A percentile compares a stretch with the other conserved stretches of the same genome.
phyloP scores from a whole-genome alignment of 1,140 invertebrate species.

The Piezodorus guildinii region DNA sequence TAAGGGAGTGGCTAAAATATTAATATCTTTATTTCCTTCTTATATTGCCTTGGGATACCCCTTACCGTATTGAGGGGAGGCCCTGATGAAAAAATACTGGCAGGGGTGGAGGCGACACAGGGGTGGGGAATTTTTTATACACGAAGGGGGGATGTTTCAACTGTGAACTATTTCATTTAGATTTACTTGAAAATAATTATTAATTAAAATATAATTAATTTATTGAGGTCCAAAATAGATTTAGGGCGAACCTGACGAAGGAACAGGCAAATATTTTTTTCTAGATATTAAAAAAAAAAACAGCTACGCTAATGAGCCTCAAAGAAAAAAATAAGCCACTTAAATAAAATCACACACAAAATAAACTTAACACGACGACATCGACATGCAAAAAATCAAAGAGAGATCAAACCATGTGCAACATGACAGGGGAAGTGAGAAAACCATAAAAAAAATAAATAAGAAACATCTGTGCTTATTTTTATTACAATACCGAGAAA shows the following conservation, averaged over 20 bases:
- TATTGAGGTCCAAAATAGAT: no score
- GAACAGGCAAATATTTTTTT: neutral
- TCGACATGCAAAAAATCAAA: no score
- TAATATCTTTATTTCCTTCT: constrained; percentile 24
- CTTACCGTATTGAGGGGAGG: neutral
- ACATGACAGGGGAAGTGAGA: no score
- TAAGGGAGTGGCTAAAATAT: constrained; percentile 16
- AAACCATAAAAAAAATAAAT: no score
- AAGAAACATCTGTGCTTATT: no score
- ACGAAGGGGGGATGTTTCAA: no score
- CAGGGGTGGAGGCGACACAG: neutral
- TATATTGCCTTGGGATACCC: constrained; percentile 18
- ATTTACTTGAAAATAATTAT: no score
- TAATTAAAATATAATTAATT: no score
- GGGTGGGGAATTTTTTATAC: neutral
- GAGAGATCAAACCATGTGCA: no score
- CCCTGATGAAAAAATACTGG: constrained; percentile 18
- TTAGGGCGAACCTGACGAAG: neutral
- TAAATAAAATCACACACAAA: neutral
- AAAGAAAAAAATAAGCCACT: neutral
- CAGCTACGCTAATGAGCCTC: neutral
- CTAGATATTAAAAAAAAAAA: no score
- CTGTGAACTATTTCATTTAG: no score
- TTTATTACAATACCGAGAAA: no score
- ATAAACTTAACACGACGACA: neutral